phyloP scores from a whole-genome alignment of 1,140 invertebrate species.

The Drepana arcuata region DNA sequence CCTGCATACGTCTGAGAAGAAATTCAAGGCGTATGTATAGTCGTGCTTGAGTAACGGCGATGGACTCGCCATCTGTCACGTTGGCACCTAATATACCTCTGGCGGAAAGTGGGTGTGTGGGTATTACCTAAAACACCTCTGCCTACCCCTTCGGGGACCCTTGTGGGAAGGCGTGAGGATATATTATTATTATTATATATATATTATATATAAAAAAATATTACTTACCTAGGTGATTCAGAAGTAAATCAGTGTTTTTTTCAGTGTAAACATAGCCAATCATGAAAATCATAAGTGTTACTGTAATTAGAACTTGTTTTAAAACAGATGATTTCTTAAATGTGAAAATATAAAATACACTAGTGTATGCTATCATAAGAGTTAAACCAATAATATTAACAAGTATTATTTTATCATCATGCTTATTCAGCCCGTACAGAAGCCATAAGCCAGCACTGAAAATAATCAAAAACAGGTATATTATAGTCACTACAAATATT shows the following conservation, averaged over 20 bases:
- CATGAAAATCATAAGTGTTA: slow-evolving; percentile 47
- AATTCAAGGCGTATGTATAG: too few relatives aligned
- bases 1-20: too few relatives aligned
- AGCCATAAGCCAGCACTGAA: slow-evolving; percentile 79
- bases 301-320: slow-evolving; percentile 58
- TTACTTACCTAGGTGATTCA: slow-evolving; percentile 35
- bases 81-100: too few relatives aligned
- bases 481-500: too few relatives aligned
- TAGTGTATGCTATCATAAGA: slow-evolving; percentile 76
- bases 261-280: slow-evolving; percentile 64
- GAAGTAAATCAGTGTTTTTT: slow-evolving; percentile 32
- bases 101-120: too few relatives aligned
- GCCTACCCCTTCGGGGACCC: too few relatives aligned
- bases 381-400: slow-evolving; percentile 80
- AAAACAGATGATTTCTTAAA: slow-evolving; percentile 72
- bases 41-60: too few relatives aligned
- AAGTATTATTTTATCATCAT: slow-evolving; percentile 76
- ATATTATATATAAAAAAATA: slow-evolving; percentile 8
- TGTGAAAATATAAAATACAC: slow-evolving; percentile 76
- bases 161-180: too few relatives aligned
- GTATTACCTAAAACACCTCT: too few relatives aligned
- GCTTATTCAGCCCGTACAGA: slow-evolving; percentile 78
- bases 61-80: too few relatives aligned
- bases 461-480: too few relatives aligned
- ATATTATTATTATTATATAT: too few relatives aligned